These are phyloP conservation scores for Erythrocebus patas DNA, from an alignment of 2,113 vertebrate species.

Conservation along the genomic window DNA sequence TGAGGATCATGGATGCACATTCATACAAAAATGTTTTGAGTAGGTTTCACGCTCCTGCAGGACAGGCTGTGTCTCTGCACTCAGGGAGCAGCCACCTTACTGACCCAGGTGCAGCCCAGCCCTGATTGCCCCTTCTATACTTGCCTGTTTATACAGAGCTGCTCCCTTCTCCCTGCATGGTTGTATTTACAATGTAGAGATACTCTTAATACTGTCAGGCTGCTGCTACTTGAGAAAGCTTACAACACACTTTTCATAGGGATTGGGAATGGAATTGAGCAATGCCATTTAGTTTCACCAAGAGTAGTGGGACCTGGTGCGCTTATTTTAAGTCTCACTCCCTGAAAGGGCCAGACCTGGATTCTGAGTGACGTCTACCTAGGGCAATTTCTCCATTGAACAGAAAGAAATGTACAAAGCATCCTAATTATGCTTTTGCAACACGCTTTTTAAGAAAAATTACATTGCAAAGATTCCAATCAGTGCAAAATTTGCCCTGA, in stretches of 20 bases:
- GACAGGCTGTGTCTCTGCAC: fast-evolving
- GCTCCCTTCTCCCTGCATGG: background rate
- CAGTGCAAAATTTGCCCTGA: background rate
- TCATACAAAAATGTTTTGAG: background rate
- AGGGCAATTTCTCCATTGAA: background rate
- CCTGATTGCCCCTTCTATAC: too few species aligned
- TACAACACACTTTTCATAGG: too few species aligned
- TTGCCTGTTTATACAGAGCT: background rate
- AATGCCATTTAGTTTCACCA: background rate
- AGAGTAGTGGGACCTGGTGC: fast-evolving
- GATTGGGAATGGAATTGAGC: background rate
- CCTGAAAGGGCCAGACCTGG: background rate
- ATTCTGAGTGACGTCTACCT: background rate
- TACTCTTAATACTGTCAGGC: background rate
- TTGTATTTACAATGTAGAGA: background rate
- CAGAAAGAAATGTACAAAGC: background rate
- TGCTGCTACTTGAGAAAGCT: background rate
- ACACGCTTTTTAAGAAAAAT: background rate
- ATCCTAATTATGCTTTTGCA: background rate
- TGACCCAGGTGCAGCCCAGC: fast-evolving
- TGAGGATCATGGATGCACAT: background rate
- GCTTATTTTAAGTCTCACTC: background rate
- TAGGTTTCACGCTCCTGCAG: background rate
- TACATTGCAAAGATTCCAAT: background rate
- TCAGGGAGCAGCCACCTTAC: too few species aligned